Conservation (phyloP, 2,113 vertebrate genomes). For the Meleagris gallopavo region DNA sequence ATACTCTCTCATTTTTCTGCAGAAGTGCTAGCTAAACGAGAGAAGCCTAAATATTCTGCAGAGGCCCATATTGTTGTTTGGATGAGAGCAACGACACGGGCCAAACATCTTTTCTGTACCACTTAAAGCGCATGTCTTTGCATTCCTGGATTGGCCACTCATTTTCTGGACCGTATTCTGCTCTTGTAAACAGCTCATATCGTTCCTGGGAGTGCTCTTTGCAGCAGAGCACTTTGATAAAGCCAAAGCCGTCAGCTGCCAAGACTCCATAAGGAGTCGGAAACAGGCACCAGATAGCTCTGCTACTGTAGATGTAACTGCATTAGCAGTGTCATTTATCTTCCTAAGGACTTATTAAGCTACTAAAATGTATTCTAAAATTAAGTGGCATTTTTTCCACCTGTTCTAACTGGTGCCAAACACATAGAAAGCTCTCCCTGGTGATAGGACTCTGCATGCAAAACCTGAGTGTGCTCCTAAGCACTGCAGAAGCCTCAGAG, state of each 20-base stretch:
- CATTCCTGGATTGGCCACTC: background rate
- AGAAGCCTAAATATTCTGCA: conserved; percentile 40
- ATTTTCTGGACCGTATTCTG: conserved; percentile 33
- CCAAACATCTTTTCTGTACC: conserved; percentile 53
- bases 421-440: background rate
- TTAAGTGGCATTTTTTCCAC: conserved; percentile 49
- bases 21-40: background rate
- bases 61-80: conserved; percentile 52
- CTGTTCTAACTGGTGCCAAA: conserved; percentile 23
- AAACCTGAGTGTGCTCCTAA: background rate
- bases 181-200: conserved; percentile 60
- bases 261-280: conserved; percentile 49
- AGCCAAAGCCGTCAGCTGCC: conserved; percentile 57
- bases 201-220: conserved; percentile 42
- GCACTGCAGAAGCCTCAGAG: conserved; percentile 20
- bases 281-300: conserved; percentile 38
- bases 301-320: background rate
- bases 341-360: background rate
- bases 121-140: conserved; percentile 36
- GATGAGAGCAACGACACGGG: background rate
- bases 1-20: conserved; percentile 32
- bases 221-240: conserved; percentile 44
- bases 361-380: conserved; percentile 49
- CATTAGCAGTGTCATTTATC: conserved; percentile 36
- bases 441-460: background rate